Evolutionary conservation across 2,113 vertebrate species (phyloP).

Genomic region (Nibea albiflora): DNA sequence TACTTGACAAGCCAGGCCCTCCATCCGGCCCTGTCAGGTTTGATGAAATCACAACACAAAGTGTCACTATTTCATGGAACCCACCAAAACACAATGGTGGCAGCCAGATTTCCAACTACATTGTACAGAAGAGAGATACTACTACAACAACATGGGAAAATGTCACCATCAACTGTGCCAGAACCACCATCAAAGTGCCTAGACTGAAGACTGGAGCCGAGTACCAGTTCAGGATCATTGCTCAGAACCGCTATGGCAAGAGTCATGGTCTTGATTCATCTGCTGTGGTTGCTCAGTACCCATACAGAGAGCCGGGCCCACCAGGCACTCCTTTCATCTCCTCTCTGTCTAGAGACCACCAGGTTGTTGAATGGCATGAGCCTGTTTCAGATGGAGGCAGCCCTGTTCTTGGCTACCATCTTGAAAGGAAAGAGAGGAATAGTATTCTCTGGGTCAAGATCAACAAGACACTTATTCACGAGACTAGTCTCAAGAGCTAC

Average conservation of each 20-base stretch:
- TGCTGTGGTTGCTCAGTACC: conserved; percentile 92
- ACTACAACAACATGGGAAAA: conserved; percentile 93
- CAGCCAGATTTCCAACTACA: conserved; percentile 96
- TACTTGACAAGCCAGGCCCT: conserved; percentile 96
- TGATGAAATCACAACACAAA: conserved; percentile 95
- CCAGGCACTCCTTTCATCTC: conserved; percentile 95
- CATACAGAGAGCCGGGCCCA: conserved; percentile 96
- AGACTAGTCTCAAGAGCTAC: conserved; percentile 91
- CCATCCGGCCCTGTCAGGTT: conserved; percentile 95
- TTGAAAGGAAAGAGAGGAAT: conserved; percentile 97
- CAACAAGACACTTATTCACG: conserved; percentile 94
- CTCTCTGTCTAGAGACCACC: conserved; percentile 91
- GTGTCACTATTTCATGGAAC: conserved; percentile 94
- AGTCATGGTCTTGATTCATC: conserved; percentile 94
- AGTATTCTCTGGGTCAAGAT: conserved; percentile 97
- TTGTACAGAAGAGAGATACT: conserved; percentile 97
- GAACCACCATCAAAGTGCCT: conserved; percentile 92
- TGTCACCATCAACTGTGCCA: conserved; percentile 91
- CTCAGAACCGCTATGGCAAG: conserved; percentile 96
- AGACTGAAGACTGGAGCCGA: conserved; percentile 96
- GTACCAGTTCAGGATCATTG: conserved; percentile 98
- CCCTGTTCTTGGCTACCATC: conserved; percentile 93
- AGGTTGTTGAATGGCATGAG: conserved; percentile 96
- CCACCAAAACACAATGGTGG: conserved; percentile 93
- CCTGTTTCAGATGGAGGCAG: conserved; percentile 96